Conservation (phyloP, 2,113 vertebrate genomes). For the Thermophis baileyi region DNA sequence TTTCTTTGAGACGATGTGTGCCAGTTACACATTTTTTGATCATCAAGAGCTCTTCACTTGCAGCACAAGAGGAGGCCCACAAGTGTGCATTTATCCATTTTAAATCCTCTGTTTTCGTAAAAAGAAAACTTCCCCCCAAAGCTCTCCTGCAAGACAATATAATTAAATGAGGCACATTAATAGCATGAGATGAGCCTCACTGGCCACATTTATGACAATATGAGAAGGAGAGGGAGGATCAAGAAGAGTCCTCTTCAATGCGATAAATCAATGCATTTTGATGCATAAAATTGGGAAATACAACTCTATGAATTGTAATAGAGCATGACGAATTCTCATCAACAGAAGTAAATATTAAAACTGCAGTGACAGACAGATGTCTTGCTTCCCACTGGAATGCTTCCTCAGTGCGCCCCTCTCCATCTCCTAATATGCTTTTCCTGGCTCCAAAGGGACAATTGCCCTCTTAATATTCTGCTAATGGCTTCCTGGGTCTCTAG, state of each 20-base stretch:
- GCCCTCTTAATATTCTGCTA: slow-evolving; percentile 51
- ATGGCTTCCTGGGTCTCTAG: slow-evolving; percentile 6
- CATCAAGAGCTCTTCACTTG: background rate
- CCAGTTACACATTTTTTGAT: background rate
- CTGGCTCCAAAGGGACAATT: slow-evolving; percentile 41
- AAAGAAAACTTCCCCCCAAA: slow-evolving; percentile 40
- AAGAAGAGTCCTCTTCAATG: slow-evolving; percentile 34
- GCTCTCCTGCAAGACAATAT: slow-evolving; percentile 54
- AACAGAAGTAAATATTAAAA: slow-evolving; percentile 78
- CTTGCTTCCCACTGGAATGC: slow-evolving; percentile 32
- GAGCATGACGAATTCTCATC: slow-evolving; percentile 74
- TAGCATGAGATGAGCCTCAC: slow-evolving; percentile 57
- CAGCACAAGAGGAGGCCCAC: background rate
- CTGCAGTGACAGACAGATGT: slow-evolving; percentile 55
- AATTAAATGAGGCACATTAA: slow-evolving; percentile 59
- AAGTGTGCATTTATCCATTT: accelerated
- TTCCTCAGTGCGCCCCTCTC: slow-evolving; percentile 29
- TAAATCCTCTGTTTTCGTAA: slow-evolving; percentile 15
- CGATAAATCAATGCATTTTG: slow-evolving; percentile 73
- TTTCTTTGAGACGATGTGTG: background rate
- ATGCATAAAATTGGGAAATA: slow-evolving; percentile 71
- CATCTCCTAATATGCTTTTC: slow-evolving; percentile 50
- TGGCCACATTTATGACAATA: slow-evolving; percentile 51
- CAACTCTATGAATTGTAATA: slow-evolving; percentile 74
- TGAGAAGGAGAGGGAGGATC: slow-evolving; percentile 10